Conservation (phyloP, 2,888 invertebrate species). For the Odontomyia ornata region DNA sequence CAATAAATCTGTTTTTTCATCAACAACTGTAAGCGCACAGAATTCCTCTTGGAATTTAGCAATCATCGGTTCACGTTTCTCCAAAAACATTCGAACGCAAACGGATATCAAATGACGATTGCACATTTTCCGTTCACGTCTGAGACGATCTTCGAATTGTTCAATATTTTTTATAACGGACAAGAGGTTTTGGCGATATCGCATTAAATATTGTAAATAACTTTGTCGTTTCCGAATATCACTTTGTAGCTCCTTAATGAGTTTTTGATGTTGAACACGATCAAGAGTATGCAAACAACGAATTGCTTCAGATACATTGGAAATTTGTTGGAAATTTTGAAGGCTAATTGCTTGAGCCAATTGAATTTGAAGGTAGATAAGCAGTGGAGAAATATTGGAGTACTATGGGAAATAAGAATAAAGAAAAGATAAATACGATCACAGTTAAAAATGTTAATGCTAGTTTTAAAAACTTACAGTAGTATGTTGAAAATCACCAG, state of each 20-base stretch:
- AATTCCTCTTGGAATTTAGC: constrained; percentile 83
- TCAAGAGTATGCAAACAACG: constrained; percentile 80
- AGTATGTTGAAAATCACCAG: constrained; percentile 70
- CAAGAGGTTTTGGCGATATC: constrained; percentile 82
- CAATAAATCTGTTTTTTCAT: constrained; percentile 91
- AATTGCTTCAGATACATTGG: constrained; percentile 84
- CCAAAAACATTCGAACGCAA: constrained; percentile 82
- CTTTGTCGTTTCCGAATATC: constrained; percentile 81
- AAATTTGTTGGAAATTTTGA: constrained; percentile 78
- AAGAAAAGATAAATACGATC: too few relatives aligned
- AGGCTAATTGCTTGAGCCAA: constrained; percentile 84
- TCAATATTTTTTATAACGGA: constrained; percentile 77
- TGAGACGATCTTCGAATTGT: constrained; percentile 69
- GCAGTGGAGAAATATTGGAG: constrained; percentile 65
- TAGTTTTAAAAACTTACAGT: constrained; percentile 63
- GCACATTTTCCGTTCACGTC: constrained; percentile 76
- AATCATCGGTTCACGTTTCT: constrained; percentile 77
- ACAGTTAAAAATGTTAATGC: too few relatives aligned
- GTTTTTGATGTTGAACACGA: constrained; percentile 74
- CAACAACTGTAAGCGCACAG: constrained; percentile 79
- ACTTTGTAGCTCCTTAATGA: constrained; percentile 77
- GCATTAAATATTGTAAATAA: constrained; percentile 83
- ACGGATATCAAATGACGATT: constrained; percentile 77
- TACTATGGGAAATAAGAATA: constrained; percentile 53
- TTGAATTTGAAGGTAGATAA: constrained; percentile 77